phyloP scores from a whole-genome alignment of 2,888 invertebrate genomes.

The Theretra japonica region DNA sequence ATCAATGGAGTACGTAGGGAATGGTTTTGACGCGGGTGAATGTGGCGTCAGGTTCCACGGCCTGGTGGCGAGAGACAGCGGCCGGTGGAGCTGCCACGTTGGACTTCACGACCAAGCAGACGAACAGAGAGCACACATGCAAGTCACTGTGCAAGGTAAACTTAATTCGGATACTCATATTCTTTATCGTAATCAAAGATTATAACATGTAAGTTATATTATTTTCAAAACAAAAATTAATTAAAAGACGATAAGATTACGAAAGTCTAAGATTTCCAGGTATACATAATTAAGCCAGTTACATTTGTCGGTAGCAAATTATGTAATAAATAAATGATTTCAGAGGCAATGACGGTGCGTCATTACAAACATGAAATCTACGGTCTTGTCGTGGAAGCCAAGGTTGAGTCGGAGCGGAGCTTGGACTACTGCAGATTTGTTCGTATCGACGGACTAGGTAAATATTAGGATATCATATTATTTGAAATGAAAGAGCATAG shows the following conservation, averaged over 20 bases:
- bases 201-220: too few relatives aligned
- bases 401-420: conserved; percentile 41
- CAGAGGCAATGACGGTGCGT: conserved; percentile 51
- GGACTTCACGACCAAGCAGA: conserved; percentile 49
- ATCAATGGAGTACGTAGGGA: conserved; percentile 61
- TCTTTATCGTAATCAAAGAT: too few relatives aligned
- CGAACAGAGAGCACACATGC: conserved; percentile 49
- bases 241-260: too few relatives aligned
- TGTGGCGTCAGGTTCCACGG: conserved; percentile 62
- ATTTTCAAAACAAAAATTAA: too few relatives aligned
- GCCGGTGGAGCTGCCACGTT: conserved; percentile 72
- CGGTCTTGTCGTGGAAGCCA: conserved; percentile 42
- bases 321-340: conserved; percentile 32
- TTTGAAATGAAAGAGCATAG: too few relatives aligned
- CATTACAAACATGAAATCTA: conserved; percentile 36
- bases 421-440: conserved; percentile 76
- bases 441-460: conserved; percentile 69
- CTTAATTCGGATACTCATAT: too few relatives aligned
- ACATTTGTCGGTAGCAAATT: too few relatives aligned
- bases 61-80: conserved; percentile 52
- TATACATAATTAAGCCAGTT: too few relatives aligned
- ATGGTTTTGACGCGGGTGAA: conserved; percentile 72
- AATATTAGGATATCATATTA: conserved; percentile 24
- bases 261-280: too few relatives aligned
- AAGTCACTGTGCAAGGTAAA: conserved; percentile 50